Evolutionary conservation across 2,113 vertebrate genomes (phyloP).

Genomic region (Mormoops blainvillei): DNA sequence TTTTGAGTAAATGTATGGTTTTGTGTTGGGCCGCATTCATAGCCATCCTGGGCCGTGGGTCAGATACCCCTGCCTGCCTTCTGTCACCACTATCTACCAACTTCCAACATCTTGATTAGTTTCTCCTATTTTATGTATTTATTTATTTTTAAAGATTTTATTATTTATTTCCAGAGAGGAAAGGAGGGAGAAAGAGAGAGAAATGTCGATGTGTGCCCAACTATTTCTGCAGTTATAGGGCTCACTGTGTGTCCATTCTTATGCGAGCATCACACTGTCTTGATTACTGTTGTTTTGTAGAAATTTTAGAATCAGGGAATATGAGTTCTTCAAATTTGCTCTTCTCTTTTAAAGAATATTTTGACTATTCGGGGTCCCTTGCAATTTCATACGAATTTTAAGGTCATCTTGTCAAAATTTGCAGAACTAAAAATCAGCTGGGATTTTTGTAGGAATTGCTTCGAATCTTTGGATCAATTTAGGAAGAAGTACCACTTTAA

Average conservation of each 20-base stretch:
- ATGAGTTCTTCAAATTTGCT: not conserved
- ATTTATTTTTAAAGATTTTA: too few species aligned
- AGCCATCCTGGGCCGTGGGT: too few species aligned
- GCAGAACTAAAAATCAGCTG: not conserved
- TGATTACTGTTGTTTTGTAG: not conserved
- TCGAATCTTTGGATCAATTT: not conserved
- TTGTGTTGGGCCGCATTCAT: too few species aligned
- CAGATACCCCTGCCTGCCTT: too few species aligned
- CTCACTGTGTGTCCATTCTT: not conserved
- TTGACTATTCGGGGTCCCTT: not conserved
- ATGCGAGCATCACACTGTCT: not conserved
- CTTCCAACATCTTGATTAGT: too few species aligned
- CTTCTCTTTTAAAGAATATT: not conserved
- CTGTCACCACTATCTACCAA: too few species aligned
- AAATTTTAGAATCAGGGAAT: not conserved
- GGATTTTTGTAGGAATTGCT: not conserved
- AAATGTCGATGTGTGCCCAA: not conserved
- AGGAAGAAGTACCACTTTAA: not conserved
- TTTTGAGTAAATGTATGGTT: too few species aligned
- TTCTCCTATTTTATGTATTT: too few species aligned
- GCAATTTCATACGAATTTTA: not conserved
- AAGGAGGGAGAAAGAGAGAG: too few species aligned
- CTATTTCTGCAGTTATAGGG: not conserved
- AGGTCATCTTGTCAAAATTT: not conserved
- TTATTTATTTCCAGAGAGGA: too few species aligned